Evolutionary conservation across 2,113 vertebrate species (phyloP), one percentile per base, ranked within the genome.

Genomic region (Tamias sibiricus): DNA sequence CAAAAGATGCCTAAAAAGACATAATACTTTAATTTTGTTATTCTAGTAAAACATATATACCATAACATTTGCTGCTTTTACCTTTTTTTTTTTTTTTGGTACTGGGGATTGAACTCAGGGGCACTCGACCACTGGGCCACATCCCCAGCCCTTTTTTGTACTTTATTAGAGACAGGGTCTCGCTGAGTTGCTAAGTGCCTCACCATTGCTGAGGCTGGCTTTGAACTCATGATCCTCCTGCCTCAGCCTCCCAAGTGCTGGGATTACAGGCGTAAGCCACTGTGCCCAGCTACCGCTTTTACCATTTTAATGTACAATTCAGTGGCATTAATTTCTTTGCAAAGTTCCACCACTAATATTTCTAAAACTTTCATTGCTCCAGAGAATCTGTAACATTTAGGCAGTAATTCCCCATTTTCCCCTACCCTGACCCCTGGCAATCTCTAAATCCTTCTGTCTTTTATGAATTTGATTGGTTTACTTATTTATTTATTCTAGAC

Each of bases 391-490:
- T 91, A 54, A 57, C 28, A 35, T 42, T 57, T 24, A 81, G 84
- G 37, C 28, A 80, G 8, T 72, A 76, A 20, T 4, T 35, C 11
- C n/a, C 28, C 16, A 37, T 68, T 28, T 22, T 4, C 8, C 22
- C 2, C 3, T 44, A 20, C 2, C 13, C 32, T 47, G 76, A 5
- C 3, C 20, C 7, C 8, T 40, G 66, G 40, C 32, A 62, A 54
- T 16, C 37, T 84, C n/a, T 80, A 54, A 26, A 64, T 49, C 62
- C 69, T 87, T 95, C 42, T n/a, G 16, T 95, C 64, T 80, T 37
- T 62, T 47, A 62, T 81, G 68, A 76, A 71, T 94, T 85, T 92
- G 32, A 42, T 95, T 28, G 76, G 88, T 40, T 75, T 81, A 94
- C 62, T 57, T 92, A 69, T 28, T 26, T 62, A 62, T 62, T 62